Conservation (phyloP, 2,113 vertebrate species). For the Pelodiscus sinensis region DNA sequence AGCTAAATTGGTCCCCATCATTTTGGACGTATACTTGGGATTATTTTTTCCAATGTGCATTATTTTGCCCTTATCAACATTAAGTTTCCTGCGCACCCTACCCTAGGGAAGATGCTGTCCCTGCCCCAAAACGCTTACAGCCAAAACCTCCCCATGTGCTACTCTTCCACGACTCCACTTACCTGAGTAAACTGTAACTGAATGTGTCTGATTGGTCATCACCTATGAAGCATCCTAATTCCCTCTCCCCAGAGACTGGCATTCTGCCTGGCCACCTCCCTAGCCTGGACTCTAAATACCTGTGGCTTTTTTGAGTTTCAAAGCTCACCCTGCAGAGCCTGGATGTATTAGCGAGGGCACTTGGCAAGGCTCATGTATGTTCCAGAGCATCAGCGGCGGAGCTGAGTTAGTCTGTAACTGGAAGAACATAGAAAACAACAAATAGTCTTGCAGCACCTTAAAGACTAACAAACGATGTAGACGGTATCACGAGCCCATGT, state of each 20-base stretch:
- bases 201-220: neutral
- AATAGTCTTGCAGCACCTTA: too few relatives aligned
- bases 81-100: neutral
- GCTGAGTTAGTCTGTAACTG: too few relatives aligned
- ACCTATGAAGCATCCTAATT: neutral
- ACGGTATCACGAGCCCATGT: too few relatives aligned
- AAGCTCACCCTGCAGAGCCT: rapidly evolving
- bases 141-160: neutral
- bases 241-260: neutral
- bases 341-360: neutral
- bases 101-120: neutral
- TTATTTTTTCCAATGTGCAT: too few relatives aligned
- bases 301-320: neutral
- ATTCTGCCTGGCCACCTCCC: rapidly evolving
- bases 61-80: too few relatives aligned
- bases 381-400: too few relatives aligned
- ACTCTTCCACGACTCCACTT: neutral
- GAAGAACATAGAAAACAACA: too few relatives aligned
- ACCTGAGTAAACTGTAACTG: neutral
- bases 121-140: neutral
- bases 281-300: neutral
- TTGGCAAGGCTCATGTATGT: neutral
- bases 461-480: too few relatives aligned
- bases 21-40: too few relatives aligned
- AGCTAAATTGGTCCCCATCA: too few relatives aligned